Percentiles rank a stretch among this genome's conserved stretches.
phyloP scores from a whole-genome alignment of 2,113 vertebrate genomes.

The Carettochelys insculpta region DNA sequence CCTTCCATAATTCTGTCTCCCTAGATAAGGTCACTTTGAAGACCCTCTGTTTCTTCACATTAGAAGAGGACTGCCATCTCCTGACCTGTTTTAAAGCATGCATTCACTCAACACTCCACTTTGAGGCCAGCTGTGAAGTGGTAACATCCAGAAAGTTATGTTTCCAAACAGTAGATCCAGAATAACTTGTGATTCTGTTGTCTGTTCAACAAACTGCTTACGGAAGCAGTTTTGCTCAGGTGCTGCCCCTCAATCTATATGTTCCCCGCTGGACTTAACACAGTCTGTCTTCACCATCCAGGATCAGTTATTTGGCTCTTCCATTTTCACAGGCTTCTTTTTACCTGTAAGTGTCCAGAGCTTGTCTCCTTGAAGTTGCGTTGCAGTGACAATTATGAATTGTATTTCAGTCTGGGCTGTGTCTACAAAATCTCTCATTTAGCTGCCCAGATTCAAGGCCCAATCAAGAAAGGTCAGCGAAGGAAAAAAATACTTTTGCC shows the following conservation, averaged over 20 bases:
- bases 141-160: not conserved
- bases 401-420: fast-evolving
- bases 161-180: not conserved
- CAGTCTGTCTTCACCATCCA: not conserved
- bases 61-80: not conserved
- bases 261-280: not conserved
- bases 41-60: not conserved
- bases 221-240: not conserved
- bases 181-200: not conserved
- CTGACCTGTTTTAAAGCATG: not conserved
- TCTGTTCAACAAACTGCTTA: not conserved
- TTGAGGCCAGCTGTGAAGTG: not conserved
- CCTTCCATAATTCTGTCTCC: not conserved
- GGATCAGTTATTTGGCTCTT: not conserved
- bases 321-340: not conserved
- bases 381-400: not conserved
- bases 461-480: not conserved
- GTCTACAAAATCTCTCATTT: not conserved
- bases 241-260: not conserved
- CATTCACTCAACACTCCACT: not conserved
- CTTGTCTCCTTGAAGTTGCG: not conserved
- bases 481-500: not conserved
- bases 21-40: not conserved
- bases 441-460: fast-evolving
- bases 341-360: not conserved